Conservation (phyloP, 2,888 invertebrate species). For the Cryptus armator region DNA sequence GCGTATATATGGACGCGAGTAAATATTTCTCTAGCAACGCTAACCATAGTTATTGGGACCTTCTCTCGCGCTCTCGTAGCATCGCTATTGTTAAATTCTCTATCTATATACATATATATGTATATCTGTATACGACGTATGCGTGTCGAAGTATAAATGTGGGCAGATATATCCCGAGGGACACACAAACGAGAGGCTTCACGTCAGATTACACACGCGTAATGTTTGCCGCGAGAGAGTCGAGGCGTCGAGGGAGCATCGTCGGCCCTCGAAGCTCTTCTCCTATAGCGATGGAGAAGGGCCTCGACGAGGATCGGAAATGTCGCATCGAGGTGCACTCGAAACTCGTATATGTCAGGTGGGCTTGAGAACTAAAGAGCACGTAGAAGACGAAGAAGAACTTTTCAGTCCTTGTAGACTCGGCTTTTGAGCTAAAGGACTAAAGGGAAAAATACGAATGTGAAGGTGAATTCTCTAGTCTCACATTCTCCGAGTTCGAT, state of each 20-base stretch:
- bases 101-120: neutral
- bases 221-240: slow-evolving; percentile 1
- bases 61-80: neutral
- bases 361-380: slow-evolving; percentile 26
- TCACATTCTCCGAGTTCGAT: neutral
- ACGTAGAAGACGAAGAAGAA: slow-evolving; percentile 3
- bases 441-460: no score
- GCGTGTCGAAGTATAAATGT: neutral
- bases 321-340: slow-evolving; percentile 22
- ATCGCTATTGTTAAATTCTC: slow-evolving; percentile 6
- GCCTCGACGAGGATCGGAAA: slow-evolving; percentile 46
- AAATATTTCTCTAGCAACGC: slow-evolving; percentile 24
- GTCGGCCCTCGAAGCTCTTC: slow-evolving; percentile 18
- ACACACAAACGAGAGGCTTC: neutral
- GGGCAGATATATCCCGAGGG: slow-evolving; percentile 25
- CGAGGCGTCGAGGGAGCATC: slow-evolving; percentile 12
- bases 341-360: slow-evolving; percentile 2
- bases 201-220: slow-evolving; percentile 15
- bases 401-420: no score
- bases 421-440: no score
- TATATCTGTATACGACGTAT: slow-evolving; percentile 8
- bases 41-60: neutral
- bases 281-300: neutral
- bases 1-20: neutral
- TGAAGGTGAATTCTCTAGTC: slow-evolving; percentile 8